Conservation (phyloP, 1,140 invertebrate species). For the Odontomachus brunneus region DNA sequence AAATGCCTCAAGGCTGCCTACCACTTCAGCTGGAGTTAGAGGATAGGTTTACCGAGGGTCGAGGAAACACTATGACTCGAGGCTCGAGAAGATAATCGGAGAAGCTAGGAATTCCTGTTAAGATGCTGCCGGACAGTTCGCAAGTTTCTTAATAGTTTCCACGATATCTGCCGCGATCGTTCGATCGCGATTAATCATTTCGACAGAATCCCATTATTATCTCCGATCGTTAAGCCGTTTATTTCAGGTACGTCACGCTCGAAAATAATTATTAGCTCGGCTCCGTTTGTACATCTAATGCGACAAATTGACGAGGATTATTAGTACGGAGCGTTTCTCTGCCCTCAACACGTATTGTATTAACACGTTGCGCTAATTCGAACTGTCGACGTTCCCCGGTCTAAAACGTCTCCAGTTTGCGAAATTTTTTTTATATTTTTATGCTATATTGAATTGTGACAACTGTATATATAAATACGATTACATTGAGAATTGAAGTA, state of each 20-base stretch:
- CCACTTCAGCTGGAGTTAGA: constrained; percentile 33
- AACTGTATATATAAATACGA: too few species aligned
- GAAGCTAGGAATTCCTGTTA: constrained; percentile 37
- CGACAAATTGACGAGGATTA: too few species aligned
- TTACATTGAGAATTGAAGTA: too few species aligned
- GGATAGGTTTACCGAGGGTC: constrained; percentile 35
- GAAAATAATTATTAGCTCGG: neutral
- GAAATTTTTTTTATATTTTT: too few species aligned
- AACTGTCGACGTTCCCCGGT: too few species aligned
- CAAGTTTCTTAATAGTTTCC: constrained; percentile 45
- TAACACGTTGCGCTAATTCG: too few species aligned
- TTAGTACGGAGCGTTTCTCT: too few species aligned
- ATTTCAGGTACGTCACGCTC: neutral
- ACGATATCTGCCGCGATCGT: constrained; percentile 10
- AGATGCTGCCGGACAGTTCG: constrained; percentile 41
- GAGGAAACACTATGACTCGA: constrained; percentile 44
- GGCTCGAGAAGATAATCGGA: constrained; percentile 57
- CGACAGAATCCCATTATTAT: neutral
- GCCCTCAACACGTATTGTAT: too few species aligned
- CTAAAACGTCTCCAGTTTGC: too few species aligned
- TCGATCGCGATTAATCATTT: neutral
- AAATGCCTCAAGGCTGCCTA: constrained; percentile 51
- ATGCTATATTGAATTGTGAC: too few species aligned
- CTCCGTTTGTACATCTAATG: too few species aligned
- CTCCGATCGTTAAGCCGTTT: neutral